phyloP scores from a whole-genome alignment of 2,797 vertebrate species.

The Amphiprion clarkii region DNA sequence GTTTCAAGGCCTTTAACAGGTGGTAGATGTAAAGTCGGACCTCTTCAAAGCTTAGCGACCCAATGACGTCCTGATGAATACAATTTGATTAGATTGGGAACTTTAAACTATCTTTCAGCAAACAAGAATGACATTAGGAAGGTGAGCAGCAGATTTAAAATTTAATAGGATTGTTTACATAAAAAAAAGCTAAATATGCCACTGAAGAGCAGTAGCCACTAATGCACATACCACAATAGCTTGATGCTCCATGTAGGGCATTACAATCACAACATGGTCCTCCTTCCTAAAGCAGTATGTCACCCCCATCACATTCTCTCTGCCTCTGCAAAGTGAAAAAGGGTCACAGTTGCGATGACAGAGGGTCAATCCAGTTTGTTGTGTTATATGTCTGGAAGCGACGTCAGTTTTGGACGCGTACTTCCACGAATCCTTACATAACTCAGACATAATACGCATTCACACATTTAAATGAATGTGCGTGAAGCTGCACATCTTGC shows the following conservation, averaged over 20 bases:
- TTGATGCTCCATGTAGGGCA: constrained; percentile 97
- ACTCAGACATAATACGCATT: constrained; percentile 5
- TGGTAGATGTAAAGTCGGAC: constrained; percentile 95
- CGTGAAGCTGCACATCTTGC: neutral
- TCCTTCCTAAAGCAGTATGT: constrained; percentile 97
- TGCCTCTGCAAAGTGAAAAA: constrained; percentile 85
- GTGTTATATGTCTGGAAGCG: neutral
- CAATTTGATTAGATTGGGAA: constrained; percentile 1
- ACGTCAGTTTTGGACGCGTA: neutral
- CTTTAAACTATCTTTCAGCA: neutral
- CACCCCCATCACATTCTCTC: constrained; percentile 97
- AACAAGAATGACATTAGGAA: neutral
- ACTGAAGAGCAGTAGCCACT: neutral
- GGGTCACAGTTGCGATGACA: constrained; percentile 5
- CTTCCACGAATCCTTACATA: neutral
- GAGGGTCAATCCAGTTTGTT: neutral
- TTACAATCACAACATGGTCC: constrained; percentile 96
- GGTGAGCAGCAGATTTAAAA: neutral
- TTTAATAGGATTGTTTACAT: neutral
- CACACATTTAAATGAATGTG: neutral
- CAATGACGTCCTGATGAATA: constrained; percentile 91
- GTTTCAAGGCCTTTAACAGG: constrained; percentile 92
- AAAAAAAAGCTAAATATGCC: neutral
- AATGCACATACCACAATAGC: constrained; percentile 88
- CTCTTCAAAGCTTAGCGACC: constrained; percentile 92